Evolutionary conservation across 2,113 vertebrate species (phyloP).

Genomic region (Caloenas nicobarica): DNA sequence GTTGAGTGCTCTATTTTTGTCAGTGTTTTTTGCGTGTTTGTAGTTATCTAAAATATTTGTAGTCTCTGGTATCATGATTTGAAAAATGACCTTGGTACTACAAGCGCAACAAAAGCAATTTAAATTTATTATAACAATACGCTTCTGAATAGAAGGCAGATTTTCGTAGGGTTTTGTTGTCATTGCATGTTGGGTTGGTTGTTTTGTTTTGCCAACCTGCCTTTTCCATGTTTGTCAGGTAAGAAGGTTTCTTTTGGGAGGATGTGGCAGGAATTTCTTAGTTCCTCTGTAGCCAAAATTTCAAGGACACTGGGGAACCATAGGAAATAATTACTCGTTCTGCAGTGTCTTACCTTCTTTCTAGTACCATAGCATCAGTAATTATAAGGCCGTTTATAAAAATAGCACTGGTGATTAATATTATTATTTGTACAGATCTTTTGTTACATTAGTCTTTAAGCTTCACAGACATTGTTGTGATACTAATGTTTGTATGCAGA

Average conservation of each 20-base stretch:
- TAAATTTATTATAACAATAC: not conserved
- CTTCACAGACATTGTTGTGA: not conserved
- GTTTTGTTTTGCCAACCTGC: not conserved
- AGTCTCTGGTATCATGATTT: not conserved
- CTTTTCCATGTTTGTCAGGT: not conserved
- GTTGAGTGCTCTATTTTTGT: not conserved
- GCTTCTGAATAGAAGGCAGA: not conserved
- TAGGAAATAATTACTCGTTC: not conserved
- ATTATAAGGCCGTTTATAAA: not conserved
- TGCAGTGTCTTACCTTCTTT: not conserved
- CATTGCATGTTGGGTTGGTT: not conserved
- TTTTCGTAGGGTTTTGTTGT: not conserved
- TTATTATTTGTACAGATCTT: not conserved
- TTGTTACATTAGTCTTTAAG: not conserved
- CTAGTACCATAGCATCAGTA: not conserved
- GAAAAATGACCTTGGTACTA: not conserved
- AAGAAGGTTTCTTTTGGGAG: not conserved
- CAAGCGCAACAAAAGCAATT: not conserved
- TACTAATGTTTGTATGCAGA: fast-evolving
- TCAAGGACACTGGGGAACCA: not conserved
- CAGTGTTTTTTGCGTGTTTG: not conserved
- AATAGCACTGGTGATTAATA: not conserved
- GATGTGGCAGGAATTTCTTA: not conserved
- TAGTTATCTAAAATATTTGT: not conserved
- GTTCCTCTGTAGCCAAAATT: not conserved